A percentile compares a stretch with the other conserved stretches of the same genome.
Evolutionary conservation across 2,113 vertebrate genomes (phyloP).

Genomic region (Sebastes fasciatus): DNA sequence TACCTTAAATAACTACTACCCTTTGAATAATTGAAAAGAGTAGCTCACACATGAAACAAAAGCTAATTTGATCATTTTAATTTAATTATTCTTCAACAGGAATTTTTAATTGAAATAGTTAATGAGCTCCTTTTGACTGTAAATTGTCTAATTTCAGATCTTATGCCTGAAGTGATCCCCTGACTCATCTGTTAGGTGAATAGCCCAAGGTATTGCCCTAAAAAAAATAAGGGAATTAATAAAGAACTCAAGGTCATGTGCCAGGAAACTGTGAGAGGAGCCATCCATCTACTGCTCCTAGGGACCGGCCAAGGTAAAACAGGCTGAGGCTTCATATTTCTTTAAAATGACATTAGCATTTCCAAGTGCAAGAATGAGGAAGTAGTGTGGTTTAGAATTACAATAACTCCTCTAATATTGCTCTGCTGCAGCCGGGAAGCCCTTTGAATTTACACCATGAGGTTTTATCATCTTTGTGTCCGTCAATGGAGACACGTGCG

Average conservation of each 20-base stretch:
- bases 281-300: constrained; percentile 46
- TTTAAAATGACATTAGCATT: constrained; percentile 62
- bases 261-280: constrained; percentile 55
- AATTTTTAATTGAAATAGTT: constrained; percentile 72
- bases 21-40: constrained; percentile 69
- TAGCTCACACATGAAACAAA: constrained; percentile 45
- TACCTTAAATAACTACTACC: constrained; percentile 65
- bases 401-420: constrained; percentile 21
- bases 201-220: constrained; percentile 73
- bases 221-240: constrained; percentile 74
- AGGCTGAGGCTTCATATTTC: constrained; percentile 53
- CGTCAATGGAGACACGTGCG: background rate
- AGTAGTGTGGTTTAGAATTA: background rate
- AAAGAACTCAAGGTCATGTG: constrained; percentile 78
- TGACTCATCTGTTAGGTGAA: constrained; percentile 67
- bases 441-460: background rate
- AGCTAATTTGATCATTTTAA: constrained; percentile 69
- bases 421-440: background rate
- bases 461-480: background rate
- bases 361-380: constrained; percentile 21
- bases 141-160: constrained; percentile 71
- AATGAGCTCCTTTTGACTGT: constrained; percentile 72
- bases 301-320: constrained; percentile 63
- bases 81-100: constrained; percentile 70
- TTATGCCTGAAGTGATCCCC: constrained; percentile 70